Evolutionary conservation across 1,140 invertebrate species (phyloP).

Genomic region (Thalassaphorura encarpata): DNA sequence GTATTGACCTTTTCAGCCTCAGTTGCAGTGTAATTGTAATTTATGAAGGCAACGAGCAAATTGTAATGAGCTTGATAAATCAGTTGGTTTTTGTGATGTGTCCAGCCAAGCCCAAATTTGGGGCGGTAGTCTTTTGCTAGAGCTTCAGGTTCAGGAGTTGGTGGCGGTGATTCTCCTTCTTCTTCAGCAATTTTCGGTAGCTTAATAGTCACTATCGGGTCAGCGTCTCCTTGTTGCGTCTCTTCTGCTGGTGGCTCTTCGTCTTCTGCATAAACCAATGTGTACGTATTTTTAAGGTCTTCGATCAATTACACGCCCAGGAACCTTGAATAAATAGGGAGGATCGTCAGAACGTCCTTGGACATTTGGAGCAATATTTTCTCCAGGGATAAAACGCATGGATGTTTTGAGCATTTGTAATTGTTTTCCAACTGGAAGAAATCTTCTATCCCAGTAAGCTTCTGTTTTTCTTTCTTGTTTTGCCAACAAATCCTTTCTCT

Average conservation of each 20-base stretch:
- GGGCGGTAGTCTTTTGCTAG: too few species aligned
- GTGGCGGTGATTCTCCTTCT: too few species aligned
- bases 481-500: too few species aligned
- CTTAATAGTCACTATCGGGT: too few species aligned
- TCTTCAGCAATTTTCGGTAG: too few species aligned
- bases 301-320: not conserved
- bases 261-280: not conserved
- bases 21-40: not conserved
- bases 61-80: not conserved
- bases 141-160: not conserved
- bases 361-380: not conserved
- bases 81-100: not conserved
- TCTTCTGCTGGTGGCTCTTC: too few species aligned
- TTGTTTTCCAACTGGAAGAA: too few species aligned
- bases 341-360: not conserved
- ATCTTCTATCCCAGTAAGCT: too few species aligned
- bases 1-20: not conserved
- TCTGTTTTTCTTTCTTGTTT: too few species aligned
- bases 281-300: not conserved
- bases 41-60: not conserved
- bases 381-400: not conserved
- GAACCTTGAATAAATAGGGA: not conserved
- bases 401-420: not conserved
- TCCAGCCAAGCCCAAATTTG: not conserved
- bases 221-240: too few species aligned